A percentile compares a stretch with the other conserved stretches of the same genome.
phyloP scores from a whole-genome alignment of 2,113 vertebrate genomes.

The Ciconia stormi region DNA sequence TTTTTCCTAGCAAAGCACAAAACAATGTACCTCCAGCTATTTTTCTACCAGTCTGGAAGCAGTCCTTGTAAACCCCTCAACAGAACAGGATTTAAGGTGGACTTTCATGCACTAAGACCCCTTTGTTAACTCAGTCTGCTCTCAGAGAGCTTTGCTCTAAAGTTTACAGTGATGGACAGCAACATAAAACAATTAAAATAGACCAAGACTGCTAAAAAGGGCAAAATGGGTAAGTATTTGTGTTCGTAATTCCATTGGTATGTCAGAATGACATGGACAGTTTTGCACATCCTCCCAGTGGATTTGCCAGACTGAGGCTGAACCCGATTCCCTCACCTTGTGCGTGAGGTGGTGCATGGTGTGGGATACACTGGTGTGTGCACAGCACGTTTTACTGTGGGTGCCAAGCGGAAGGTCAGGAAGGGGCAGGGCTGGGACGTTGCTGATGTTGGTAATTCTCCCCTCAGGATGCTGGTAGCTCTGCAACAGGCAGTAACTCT shows the following conservation, averaged over 20 bases:
- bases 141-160: background rate
- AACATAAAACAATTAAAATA: background rate
- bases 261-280: background rate
- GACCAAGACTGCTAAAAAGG: background rate
- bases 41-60: background rate
- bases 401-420: background rate
- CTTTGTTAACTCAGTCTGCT: background rate
- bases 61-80: background rate
- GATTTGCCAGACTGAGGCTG: background rate
- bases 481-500: background rate
- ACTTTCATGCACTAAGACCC: background rate
- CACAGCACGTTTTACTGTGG: background rate
- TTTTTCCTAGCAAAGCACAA: background rate
- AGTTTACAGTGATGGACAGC: background rate
- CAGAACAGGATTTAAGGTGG: background rate
- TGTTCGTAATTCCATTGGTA: background rate
- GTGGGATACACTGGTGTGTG: too few species aligned
- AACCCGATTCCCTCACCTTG: accelerated
- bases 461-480: background rate
- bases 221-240: background rate
- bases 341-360: accelerated
- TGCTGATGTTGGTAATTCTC: background rate
- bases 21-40: background rate
- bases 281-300: background rate
- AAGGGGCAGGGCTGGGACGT: background rate